Evolutionary conservation across 2,797 vertebrate genomes (phyloP).

Genomic region (Avahi laniger): DNA sequence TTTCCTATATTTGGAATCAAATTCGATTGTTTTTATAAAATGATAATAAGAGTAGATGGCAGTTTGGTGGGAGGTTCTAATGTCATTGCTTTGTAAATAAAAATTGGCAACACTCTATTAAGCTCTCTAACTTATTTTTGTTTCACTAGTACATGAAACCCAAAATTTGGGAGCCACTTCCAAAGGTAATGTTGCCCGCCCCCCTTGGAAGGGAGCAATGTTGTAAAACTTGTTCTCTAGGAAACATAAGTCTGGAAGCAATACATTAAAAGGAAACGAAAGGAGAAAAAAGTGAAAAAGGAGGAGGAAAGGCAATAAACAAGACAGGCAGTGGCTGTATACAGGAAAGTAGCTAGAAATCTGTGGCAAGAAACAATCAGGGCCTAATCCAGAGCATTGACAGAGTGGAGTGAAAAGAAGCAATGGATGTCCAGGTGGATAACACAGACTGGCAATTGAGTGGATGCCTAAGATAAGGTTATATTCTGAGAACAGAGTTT

Average conservation of each 20-base stretch:
- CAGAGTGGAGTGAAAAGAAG: neutral
- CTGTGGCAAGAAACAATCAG: neutral
- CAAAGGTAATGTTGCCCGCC: neutral
- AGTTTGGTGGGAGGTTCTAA: neutral
- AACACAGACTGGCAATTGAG: neutral
- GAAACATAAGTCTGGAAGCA: neutral
- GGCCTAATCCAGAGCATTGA: neutral
- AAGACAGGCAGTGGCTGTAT: neutral
- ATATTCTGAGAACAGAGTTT: neutral
- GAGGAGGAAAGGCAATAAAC: neutral
- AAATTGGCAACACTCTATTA: neutral
- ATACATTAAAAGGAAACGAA: neutral
- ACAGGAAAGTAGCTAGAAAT: neutral
- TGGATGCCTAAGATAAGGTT: neutral
- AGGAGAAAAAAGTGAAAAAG: neutral
- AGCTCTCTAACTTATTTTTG: neutral
- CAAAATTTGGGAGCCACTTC: neutral
- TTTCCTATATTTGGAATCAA: constrained; percentile 42
- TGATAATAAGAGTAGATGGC: neutral
- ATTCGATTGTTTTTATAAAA: neutral
- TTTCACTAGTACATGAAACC: neutral
- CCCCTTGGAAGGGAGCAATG: neutral
- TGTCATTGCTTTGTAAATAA: neutral
- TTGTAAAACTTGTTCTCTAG: neutral
- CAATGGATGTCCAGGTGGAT: neutral